A percentile compares a stretch with the other conserved stretches of the same genome.
phyloP scores from a whole-genome alignment of 2,113 vertebrate species.

The Syngnathus scovelli region DNA sequence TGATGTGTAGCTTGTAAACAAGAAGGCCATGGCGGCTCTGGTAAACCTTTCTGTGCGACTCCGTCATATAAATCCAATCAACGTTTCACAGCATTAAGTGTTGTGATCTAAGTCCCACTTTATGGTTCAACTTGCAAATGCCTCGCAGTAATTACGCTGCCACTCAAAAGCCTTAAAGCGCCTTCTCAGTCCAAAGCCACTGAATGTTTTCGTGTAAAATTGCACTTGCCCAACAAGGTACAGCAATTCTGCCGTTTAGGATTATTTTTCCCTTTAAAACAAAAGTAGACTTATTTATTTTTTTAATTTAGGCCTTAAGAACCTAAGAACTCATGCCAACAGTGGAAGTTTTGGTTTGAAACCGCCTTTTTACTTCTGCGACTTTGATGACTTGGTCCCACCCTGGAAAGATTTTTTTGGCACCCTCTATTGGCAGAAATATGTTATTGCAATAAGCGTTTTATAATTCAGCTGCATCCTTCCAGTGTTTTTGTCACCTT shows the following conservation, averaged over 20 bases:
- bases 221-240: background rate
- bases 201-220: background rate
- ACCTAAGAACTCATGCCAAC: too few species aligned
- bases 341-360: too few species aligned
- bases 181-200: background rate
- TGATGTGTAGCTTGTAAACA: background rate
- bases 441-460: background rate
- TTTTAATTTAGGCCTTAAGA: too few species aligned
- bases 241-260: background rate
- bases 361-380: too few species aligned
- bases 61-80: background rate
- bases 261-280: background rate
- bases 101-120: background rate
- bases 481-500: background rate
- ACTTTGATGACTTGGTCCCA: background rate
- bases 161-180: background rate
- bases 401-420: background rate
- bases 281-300: background rate
- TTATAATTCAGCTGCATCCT: background rate
- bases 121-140: background rate
- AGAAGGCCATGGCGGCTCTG: background rate
- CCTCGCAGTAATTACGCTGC: background rate
- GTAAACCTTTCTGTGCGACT: background rate
- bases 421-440: background rate
- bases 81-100: background rate